Base-by-base conservation (phyloP, 2,888 invertebrate genomes). In the Caenorhabditis doughertyi region DNA sequence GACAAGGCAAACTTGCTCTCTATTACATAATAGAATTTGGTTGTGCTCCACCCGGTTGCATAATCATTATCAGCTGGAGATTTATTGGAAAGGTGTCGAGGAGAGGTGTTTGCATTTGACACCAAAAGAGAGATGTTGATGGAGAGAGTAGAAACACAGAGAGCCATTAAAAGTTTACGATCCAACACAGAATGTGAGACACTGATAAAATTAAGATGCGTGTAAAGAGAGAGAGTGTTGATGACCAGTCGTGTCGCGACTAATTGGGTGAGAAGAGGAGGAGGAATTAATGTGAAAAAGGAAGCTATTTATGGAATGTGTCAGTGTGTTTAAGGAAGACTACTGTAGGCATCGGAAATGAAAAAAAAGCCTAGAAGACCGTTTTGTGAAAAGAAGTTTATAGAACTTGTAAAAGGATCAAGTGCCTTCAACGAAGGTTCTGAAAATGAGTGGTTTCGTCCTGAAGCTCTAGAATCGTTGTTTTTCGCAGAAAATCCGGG, bases 91-190 rank as follows among this genome's bases (percentile, higher is more conserved):
- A 44, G 35, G 39, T 49, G 64, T 44, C 23, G 35, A n/a, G 29
- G 56, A 13, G 32, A 23, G 1, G 9, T 18, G n/a, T n/a, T n/a
- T n/a, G n/a, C n/a, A n/a, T n/a, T n/a, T n/a, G n/a, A n/a, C 27
- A 11, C 23, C 7, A 23, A 16, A 16, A n/a, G 42, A 16, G 23
- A 25, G n/a, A 21, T 73, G 73, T 74, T 64, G 18, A 47, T n/a
- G 3, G 44, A 18, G 18, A 18, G 44, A 47, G 44, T n/a, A 39
- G 13, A 11, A 16, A 39, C 13, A 39, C 4, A 32, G 4, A 42
- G 53, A 72, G 60, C 73, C 65, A 74, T 74, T 51, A 65, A 74
- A 73, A 53, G 29, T 72, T 62, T 51, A 53, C 62, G 62, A 51
- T 53, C 11, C 42, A 23, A 25, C 35, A 13, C 8, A 51, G n/a